Percentiles rank a stretch among this genome's conserved stretches.
These are phyloP conservation scores for Amphiprion ocellaris DNA, from an alignment of 2,113 vertebrate genomes.

Conservation along the genomic window DNA sequence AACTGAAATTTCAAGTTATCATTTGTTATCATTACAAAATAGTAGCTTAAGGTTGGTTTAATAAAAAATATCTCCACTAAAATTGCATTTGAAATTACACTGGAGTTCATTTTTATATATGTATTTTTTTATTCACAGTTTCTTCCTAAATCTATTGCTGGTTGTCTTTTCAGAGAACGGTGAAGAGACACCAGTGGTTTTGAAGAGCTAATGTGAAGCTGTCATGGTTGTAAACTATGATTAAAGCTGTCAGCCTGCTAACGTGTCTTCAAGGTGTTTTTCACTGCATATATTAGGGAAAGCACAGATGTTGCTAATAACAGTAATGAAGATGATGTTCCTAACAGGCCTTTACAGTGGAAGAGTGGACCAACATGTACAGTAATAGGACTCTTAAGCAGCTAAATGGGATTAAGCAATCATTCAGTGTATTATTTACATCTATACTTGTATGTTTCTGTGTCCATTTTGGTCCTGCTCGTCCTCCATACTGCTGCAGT, in stretches of 20 bases:
- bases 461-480: neutral
- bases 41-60: too few species aligned
- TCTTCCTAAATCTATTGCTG: neutral
- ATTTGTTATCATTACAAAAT: too few species aligned
- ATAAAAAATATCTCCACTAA: too few species aligned
- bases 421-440: neutral
- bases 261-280: neutral
- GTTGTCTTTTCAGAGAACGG: neutral
- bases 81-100: too few species aligned
- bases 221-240: neutral
- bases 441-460: neutral
- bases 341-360: too few species aligned
- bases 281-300: neutral
- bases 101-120: neutral
- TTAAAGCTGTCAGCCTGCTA: constrained; percentile 3
- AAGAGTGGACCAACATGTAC: too few species aligned
- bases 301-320: neutral
- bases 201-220: neutral
- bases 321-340: too few species aligned
- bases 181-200: neutral
- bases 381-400: neutral
- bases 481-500: neutral
- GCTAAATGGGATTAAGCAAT: neutral
- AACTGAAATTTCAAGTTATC: too few species aligned
- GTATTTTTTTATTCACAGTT: neutral